A percentile compares a stretch with the other conserved stretches of the same genome.
Conservation (phyloP, 2,888 invertebrate species). For the Clusia tigrina region DNA sequence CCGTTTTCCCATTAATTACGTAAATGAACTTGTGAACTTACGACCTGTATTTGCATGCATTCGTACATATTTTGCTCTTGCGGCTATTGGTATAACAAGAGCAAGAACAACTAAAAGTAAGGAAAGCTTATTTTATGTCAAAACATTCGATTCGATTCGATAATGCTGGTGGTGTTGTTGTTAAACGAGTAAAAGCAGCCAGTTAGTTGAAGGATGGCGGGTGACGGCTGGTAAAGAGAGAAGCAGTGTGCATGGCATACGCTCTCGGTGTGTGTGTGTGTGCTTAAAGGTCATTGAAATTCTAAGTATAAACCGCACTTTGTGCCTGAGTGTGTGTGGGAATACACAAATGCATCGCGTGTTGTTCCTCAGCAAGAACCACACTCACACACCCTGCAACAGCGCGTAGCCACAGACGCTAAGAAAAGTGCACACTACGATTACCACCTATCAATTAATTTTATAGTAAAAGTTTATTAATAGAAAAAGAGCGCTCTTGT, state of each 20-base stretch:
- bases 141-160: too few relatives aligned
- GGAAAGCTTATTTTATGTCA: too few relatives aligned
- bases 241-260: too few relatives aligned
- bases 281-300: conserved; percentile 18
- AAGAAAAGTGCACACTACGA: not conserved
- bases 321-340: not conserved
- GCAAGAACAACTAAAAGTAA: too few relatives aligned
- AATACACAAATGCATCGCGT: not conserved
- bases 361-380: not conserved
- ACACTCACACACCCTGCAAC: not conserved
- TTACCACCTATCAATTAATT: conserved; percentile 7
- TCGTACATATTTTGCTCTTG: not conserved
- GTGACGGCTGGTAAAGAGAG: too few relatives aligned
- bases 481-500: too few relatives aligned
- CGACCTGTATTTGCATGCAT: not conserved
- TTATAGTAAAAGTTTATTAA: conserved; percentile 15
- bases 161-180: too few relatives aligned
- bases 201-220: too few relatives aligned
- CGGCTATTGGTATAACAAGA: too few relatives aligned
- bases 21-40: conserved; percentile 2
- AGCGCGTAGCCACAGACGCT: too few relatives aligned
- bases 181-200: too few relatives aligned
- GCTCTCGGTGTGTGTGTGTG: too few relatives aligned
- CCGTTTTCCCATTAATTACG: not conserved
- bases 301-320: not conserved